These are phyloP conservation scores for Aurelia sp. DNA, from an alignment of 30 jellyfish, hydroid and myxozoan genomes.

Conservation along the genomic window DNA sequence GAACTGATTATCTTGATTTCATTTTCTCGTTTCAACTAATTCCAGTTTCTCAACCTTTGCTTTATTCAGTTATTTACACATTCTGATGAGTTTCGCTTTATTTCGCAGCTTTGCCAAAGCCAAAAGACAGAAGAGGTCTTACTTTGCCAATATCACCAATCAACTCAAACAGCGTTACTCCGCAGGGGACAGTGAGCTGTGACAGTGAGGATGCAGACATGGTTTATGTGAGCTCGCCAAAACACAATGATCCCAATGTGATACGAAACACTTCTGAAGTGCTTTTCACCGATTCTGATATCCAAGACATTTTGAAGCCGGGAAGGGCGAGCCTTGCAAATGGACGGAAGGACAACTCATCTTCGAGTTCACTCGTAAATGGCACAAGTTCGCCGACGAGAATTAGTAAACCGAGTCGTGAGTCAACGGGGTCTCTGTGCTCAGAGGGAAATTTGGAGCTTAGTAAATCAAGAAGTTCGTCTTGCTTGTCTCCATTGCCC, in stretches of 20 bases:
- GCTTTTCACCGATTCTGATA: constrained; percentile 63
- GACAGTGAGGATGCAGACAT: constrained; percentile 69
- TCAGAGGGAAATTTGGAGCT: constrained; percentile 56
- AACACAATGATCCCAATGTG: constrained; percentile 32
- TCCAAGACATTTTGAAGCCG: constrained; percentile 49
- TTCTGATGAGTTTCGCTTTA: not conserved
- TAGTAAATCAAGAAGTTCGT: constrained; percentile 23
- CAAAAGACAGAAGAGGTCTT: constrained; percentile 15
- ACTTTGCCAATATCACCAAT: constrained; percentile 45
- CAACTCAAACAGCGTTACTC: constrained; percentile 58
- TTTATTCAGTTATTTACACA: no score
- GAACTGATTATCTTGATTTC: no score
- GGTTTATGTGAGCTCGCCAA: constrained; percentile 64
- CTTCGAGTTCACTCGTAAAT: constrained; percentile 26
- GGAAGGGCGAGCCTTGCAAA: constrained; percentile 5
- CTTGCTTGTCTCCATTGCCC: constrained; percentile 51
- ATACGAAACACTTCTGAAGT: constrained; percentile 40
- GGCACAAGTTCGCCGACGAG: constrained; percentile 61
- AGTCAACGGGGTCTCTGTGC: constrained; percentile 54
- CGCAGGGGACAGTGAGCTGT: constrained; percentile 57
- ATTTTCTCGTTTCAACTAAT: no score
- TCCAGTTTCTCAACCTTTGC: not conserved
- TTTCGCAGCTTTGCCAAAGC: constrained; percentile 43
- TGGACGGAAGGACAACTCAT: not conserved
- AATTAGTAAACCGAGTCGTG: constrained; percentile 50